Percentiles rank a stretch among this genome's conserved stretches.
Evolutionary conservation across 2,888 invertebrate species (phyloP).

Genomic region (Napeogenes inachia): DNA sequence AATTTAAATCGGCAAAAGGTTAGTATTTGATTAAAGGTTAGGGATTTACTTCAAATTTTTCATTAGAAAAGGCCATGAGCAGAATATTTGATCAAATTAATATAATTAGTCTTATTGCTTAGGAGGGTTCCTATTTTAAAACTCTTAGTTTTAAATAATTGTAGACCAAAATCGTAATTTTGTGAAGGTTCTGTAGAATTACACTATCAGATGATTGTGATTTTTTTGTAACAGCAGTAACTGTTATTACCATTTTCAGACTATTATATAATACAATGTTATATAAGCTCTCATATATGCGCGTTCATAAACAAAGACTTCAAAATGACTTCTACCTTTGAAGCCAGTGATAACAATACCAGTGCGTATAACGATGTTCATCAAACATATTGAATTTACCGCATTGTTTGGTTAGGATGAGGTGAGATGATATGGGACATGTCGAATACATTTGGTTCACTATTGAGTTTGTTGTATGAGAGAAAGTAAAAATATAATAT

Average conservation of each 20-base stretch:
- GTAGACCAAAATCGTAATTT: no score
- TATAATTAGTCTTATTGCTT: no score
- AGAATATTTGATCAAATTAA: neutral
- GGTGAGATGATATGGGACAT: neutral
- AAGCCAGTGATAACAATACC: neutral
- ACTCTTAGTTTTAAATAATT: no score
- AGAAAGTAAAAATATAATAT: neutral
- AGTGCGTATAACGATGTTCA: neutral
- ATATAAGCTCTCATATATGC: no score
- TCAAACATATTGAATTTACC: slow-evolving; percentile 2
- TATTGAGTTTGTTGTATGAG: neutral
- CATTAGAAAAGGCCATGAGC: neutral
- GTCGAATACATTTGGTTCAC: neutral
- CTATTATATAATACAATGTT: no score
- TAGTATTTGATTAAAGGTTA: slow-evolving; percentile 8
- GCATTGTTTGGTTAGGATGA: slow-evolving; percentile 2
- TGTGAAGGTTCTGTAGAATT: no score
- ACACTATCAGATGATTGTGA: no score
- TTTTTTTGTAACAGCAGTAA: no score
- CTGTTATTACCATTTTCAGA: no score
- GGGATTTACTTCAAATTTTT: slow-evolving; percentile 13
- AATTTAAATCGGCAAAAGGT: slow-evolving; percentile 14
- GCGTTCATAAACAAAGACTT: slow-evolving; percentile 3
- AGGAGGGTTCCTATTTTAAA: no score
- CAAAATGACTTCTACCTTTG: neutral